Percentiles rank a stretch among this genome's conserved stretches.
Evolutionary conservation across 2,113 vertebrate species (phyloP).

Genomic region (Mohoua ochrocephala): DNA sequence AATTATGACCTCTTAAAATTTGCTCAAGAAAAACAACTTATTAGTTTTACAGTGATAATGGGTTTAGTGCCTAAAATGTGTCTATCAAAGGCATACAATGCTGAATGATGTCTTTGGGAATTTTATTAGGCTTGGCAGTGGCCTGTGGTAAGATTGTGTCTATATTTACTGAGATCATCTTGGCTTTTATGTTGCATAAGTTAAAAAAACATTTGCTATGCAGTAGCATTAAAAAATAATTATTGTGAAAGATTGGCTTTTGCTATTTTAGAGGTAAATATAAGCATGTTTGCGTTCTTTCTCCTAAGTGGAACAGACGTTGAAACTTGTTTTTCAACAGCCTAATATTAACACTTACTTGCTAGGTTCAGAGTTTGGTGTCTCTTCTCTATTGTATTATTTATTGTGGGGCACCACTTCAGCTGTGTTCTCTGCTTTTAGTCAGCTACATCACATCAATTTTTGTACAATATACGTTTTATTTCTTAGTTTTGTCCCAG

Average conservation of each 20-base stretch:
- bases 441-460: neutral
- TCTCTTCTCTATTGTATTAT: neutral
- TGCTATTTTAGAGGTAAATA: neutral
- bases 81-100: neutral
- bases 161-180: neutral
- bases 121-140: neutral
- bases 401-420: neutral
- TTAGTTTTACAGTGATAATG: neutral
- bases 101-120: neutral
- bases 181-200: neutral
- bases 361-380: neutral
- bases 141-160: neutral
- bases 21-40: neutral
- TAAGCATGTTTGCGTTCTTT: neutral
- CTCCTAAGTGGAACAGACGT: neutral
- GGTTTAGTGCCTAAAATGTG: neutral
- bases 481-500: neutral
- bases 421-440: neutral
- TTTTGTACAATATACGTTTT: neutral
- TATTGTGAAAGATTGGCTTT: neutral
- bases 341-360: neutral
- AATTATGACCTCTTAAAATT: neutral
- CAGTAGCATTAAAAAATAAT: neutral
- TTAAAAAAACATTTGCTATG: neutral
- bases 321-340: neutral